Conservation (phyloP, 1,140 invertebrate species). For the Aphidius ervi region DNA sequence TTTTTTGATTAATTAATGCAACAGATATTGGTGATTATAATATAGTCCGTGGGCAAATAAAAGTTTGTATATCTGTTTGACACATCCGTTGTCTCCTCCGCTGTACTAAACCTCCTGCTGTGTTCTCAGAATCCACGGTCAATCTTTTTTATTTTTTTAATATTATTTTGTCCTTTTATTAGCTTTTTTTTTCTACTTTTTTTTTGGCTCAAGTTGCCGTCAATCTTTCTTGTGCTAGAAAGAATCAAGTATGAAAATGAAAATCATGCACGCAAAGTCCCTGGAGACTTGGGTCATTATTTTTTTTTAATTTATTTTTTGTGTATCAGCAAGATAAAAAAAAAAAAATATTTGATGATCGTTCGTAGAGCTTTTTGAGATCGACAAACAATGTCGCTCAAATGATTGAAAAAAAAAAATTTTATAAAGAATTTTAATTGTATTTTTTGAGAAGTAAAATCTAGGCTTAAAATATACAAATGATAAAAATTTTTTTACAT, state of each 20-base stretch:
- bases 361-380: no score
- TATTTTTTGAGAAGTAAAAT: no score
- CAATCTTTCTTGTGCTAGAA: background rate
- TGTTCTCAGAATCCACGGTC: slow-evolving; percentile 14
- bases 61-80: slow-evolving; percentile 39
- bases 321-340: no score
- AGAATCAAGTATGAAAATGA: background rate
- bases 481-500: no score
- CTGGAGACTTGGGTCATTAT: no score
- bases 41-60: slow-evolving; percentile 26
- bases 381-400: no score
- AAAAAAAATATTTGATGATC: no score
- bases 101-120: slow-evolving; percentile 27
- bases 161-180: slow-evolving; percentile 5
- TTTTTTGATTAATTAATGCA: no score
- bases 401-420: no score
- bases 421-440: no score
- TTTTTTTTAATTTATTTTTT: no score
- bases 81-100: slow-evolving; percentile 33
- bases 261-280: slow-evolving; percentile 13
- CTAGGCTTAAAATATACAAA: no score
- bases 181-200: slow-evolving; percentile 13
- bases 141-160: slow-evolving; percentile 14
- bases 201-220: background rate
- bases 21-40: background rate